phyloP scores from a whole-genome alignment of 2,113 vertebrate species.

The Mastomys coucha region DNA sequence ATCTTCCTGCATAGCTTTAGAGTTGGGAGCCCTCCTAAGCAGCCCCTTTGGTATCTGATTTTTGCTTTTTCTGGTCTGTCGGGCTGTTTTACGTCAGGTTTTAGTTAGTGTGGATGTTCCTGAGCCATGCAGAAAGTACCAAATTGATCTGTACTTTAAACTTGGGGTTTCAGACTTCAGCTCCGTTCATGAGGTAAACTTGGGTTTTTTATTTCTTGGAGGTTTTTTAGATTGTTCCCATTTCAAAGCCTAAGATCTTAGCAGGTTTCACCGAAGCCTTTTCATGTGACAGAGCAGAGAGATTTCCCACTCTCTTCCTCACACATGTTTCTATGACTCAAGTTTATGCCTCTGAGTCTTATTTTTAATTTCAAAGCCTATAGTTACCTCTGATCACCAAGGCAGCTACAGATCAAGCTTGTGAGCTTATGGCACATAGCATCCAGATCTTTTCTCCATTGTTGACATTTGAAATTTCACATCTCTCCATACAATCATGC shows the following conservation, averaged over 20 bases:
- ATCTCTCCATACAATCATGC: neutral
- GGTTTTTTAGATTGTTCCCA: neutral
- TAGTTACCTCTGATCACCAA: neutral
- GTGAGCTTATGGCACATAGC: neutral
- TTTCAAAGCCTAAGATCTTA: neutral
- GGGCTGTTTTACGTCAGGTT: slow-evolving; percentile 40
- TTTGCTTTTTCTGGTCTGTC: neutral
- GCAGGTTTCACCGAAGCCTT: slow-evolving; percentile 12
- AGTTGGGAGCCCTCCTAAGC: neutral
- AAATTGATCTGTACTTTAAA: neutral
- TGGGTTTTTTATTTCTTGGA: slow-evolving; percentile 16
- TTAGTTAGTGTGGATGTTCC: neutral
- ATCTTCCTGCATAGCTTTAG: neutral
- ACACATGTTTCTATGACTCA: neutral
- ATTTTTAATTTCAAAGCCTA: slow-evolving; percentile 8
- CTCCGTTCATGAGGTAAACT: neutral
- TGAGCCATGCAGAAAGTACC: neutral
- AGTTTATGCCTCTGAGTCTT: neutral
- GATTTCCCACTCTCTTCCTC: neutral
- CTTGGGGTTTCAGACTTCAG: neutral
- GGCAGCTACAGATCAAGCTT: neutral
- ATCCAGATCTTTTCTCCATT: neutral
- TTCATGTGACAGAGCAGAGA: neutral
- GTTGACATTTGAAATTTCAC: neutral
- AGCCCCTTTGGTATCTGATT: neutral